Conservation (phyloP, 2,888 invertebrate species). For the Malacosoma neustria region DNA sequence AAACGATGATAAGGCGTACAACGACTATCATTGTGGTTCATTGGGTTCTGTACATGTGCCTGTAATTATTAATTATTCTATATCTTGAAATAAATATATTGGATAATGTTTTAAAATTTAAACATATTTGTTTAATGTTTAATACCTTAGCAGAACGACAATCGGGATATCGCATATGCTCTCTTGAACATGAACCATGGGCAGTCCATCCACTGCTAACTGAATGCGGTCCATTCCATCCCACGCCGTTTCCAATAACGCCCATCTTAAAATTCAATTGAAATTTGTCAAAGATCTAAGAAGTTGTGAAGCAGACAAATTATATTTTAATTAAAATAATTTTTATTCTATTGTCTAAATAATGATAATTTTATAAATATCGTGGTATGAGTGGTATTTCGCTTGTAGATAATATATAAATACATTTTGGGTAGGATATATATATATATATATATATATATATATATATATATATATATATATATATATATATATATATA, state of each 20-base stretch:
- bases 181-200: conserved; percentile 47
- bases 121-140: neutral
- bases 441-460: no score
- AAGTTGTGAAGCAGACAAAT: no score
- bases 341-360: no score
- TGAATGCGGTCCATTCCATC: conserved; percentile 42
- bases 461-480: no score
- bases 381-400: no score
- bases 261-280: conserved; percentile 42
- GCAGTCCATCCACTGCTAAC: conserved; percentile 40
- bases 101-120: neutral
- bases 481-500: no score
- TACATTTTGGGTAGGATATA: no score
- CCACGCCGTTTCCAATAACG: conserved; percentile 31
- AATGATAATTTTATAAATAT: no score
- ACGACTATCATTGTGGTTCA: conserved; percentile 47
- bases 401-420: no score
- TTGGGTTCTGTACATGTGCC: conserved; percentile 41
- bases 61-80: conserved; percentile 25
- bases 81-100: neutral
- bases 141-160: conserved; percentile 54
- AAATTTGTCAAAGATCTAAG: no score
- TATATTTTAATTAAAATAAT: no score
- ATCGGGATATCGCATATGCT: conserved; percentile 53
- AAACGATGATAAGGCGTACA: conserved; percentile 51